Evolutionary conservation across 1,140 invertebrate species (phyloP), one percentile per base, ranked within the genome.

Genomic region (Aradophagus sp.): DNA sequence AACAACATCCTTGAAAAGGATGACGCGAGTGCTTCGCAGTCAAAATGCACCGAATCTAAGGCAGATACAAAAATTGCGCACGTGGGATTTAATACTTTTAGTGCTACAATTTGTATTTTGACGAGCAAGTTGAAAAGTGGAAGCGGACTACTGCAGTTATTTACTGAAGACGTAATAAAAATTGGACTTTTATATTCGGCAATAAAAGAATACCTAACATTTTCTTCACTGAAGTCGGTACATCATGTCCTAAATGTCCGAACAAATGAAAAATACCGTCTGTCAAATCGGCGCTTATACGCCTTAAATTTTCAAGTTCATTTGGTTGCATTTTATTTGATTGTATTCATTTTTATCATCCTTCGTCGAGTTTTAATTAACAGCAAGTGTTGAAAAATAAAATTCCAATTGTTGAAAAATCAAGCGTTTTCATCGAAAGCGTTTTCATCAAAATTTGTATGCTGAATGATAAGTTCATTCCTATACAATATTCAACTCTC

Each of bases 1-100:
- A n/a, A n/a, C n/a, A n/a, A n/a, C n/a, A n/a, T n/a, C n/a, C n/a
- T n/a, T n/a, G 47, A 62, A 61, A 62, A 62, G 52, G 41, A 50
- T 17, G 52, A 31, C 13, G 39, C 38, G 17, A 56, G 27, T 61
- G 20, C 19, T 48, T 31, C 14, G 26, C 41, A 32, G 34, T 45
- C 56, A 45, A 69, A 65, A 47, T 14, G 39, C 45, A 53, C 47
- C 59, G 23, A 44, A 12, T 20, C 16, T 26, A 31, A 45, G 6
- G 13, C 11, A 16, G 16, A n/a, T 17, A 13, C n/a, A 39, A 53
- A 44, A 34, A 44, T 53, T 12, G 45, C 42, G 29, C 6, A 20
- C 20, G 12, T 27, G 26, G 1, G 1, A 19, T 44, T 32, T 53
- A 39, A 63, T 44, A 29, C 48, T 65, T 65, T 27, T 17, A 16